Evolutionary conservation across 2,888 invertebrate species (phyloP).

Genomic region (Ischnura elegans): DNA sequence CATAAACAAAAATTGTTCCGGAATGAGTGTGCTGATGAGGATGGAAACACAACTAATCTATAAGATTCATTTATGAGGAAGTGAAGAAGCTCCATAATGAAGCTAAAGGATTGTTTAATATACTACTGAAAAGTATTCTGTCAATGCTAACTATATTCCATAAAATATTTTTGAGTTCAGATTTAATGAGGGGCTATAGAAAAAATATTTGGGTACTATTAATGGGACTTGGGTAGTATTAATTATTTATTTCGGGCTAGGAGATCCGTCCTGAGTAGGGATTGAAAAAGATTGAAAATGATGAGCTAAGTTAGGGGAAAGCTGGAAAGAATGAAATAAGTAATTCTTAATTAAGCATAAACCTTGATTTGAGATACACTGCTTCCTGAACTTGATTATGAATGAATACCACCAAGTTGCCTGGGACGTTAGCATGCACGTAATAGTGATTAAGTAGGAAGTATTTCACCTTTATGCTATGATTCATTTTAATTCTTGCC

Average conservation of each 20-base stretch:
- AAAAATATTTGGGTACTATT: background rate
- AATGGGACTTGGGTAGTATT: background rate
- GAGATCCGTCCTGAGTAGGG: background rate
- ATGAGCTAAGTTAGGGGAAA: background rate
- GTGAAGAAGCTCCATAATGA: constrained; percentile 34
- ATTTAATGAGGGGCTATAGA: background rate
- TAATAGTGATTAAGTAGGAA: too few species aligned
- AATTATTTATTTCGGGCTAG: background rate
- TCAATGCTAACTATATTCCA: background rate
- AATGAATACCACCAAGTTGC: too few species aligned
- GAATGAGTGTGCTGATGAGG: background rate
- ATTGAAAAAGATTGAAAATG: background rate
- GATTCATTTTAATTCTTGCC: too few species aligned
- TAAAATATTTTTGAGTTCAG: background rate
- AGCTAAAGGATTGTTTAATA: constrained; percentile 11
- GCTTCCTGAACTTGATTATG: too few species aligned
- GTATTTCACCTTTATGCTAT: too few species aligned
- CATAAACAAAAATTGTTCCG: too few species aligned
- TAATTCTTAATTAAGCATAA: too few species aligned
- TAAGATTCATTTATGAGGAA: constrained; percentile 21
- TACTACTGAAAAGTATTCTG: background rate
- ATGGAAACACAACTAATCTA: background rate
- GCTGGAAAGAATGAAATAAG: too few species aligned
- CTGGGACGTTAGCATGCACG: too few species aligned
- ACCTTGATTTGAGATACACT: too few species aligned